Percentiles rank a stretch among this genome's conserved stretches.
phyloP scores from a whole-genome alignment of 2,113 vertebrate genomes.

The Aptenodytes forsteri region DNA sequence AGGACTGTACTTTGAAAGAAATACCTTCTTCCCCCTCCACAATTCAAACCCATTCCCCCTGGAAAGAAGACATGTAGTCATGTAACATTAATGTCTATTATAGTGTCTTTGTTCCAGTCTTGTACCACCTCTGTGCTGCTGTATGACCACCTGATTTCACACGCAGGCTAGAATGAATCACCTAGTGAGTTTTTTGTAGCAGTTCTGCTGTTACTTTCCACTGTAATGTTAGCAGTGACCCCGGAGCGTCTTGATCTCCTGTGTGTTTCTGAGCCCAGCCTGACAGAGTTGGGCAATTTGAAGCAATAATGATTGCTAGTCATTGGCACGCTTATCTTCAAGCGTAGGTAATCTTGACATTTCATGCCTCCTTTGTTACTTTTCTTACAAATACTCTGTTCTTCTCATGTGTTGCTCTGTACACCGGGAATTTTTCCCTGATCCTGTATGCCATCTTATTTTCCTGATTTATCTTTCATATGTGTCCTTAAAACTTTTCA shows the following conservation, averaged over 20 bases:
- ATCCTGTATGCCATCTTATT: neutral
- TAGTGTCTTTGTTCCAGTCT: neutral
- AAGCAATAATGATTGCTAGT: neutral
- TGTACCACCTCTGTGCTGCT: neutral
- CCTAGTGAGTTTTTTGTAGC: neutral
- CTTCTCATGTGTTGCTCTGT: neutral
- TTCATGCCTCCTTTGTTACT: neutral
- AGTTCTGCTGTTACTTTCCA: neutral
- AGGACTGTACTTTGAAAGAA: neutral
- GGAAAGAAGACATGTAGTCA: neutral
- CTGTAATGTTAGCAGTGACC: neutral
- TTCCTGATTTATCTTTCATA: neutral
- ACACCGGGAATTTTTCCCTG: neutral
- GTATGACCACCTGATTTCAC: neutral
- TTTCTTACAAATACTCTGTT: neutral
- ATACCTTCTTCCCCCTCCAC: neutral
- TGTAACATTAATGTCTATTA: neutral
- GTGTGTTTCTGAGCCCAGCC: neutral
- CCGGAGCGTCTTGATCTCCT: neutral
- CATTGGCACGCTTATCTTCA: neutral
- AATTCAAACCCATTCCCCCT: neutral
- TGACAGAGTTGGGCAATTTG: neutral
- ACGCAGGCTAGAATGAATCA: neutral
- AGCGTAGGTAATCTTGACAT: neutral
- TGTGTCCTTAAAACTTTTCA: neutral